Evolutionary conservation across 2,113 vertebrate genomes (phyloP), one percentile per base, ranked within the genome.

Genomic region (Tetrao urogallus): DNA sequence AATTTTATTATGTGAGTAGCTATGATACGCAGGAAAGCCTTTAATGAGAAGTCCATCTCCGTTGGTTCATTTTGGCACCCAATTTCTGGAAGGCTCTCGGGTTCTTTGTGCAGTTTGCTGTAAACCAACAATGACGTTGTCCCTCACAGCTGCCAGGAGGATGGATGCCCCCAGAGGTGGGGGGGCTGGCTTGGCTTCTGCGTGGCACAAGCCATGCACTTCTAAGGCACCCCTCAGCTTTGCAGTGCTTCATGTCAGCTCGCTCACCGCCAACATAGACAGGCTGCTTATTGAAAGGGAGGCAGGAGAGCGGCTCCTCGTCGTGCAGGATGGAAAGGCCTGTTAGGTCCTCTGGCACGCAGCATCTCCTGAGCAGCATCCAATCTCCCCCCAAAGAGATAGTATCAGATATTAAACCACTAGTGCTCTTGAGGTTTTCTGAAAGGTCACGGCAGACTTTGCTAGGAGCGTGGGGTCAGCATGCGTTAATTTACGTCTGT

Each of bases 401-500:
- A 5, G 18, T 78, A 67, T 84, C 50, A 77, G 78, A 56, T 52
- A 76, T 93, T 93, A 82, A 95, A 84, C 66, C 65, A 56, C 24
- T 50, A 61, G 75, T 88, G 65, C 74, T 90, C 77, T 54, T 69
- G 58, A 95, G 83, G 84, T 93, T 95, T 87, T 81, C 87, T 58
- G 19, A 84, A 95, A 94, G 94, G 86, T 86, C 67, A 52, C 75
- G 90, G 75, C 72, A 28, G 77, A 70, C 61, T 83, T 58, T 67
- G 58, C 81, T 72, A 82, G 81, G 78, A 91, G 67, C 2, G 1
- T 16, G 50, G 76, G 93, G 86, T 95, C 86, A 92, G 64, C 81
- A 86, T 40, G 30, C 76, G 75, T 96, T 94, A 93, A 88, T 92
- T 95, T 91, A 86, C 12, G 13, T 92, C 71, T 91, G 66, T 92